Conservation (phyloP, 2,797 vertebrate genomes). For the Pachyuromys duprasi region DNA sequence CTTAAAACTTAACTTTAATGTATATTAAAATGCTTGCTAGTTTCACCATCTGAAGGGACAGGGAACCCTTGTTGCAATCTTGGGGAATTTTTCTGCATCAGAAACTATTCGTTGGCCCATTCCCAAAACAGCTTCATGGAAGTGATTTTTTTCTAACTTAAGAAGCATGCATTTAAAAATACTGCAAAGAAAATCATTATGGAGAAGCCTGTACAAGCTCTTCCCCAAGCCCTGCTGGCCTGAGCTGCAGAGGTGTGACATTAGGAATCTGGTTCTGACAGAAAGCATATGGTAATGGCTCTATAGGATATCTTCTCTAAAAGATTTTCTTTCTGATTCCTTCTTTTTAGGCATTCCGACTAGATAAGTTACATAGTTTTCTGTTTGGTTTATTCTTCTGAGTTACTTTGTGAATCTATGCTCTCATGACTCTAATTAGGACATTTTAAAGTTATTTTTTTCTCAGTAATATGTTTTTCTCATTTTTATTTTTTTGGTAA, state of each 20-base stretch:
- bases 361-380: slow-evolving; percentile 56
- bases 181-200: slow-evolving; percentile 38
- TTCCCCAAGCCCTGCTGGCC: not conserved
- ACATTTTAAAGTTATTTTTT: not conserved
- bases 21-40: slow-evolving; percentile 29
- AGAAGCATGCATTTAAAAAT: slow-evolving; percentile 62
- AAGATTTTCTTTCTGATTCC: slow-evolving; percentile 48
- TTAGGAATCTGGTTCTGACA: slow-evolving; percentile 48
- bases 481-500: not conserved
- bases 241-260: slow-evolving; percentile 29
- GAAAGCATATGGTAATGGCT: slow-evolving; percentile 45
- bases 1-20: not conserved
- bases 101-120: slow-evolving; percentile 68
- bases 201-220: slow-evolving; percentile 51
- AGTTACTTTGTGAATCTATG: slow-evolving; percentile 28
- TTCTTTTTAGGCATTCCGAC: slow-evolving; percentile 32
- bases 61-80: not conserved
- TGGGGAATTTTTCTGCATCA: slow-evolving; percentile 52
- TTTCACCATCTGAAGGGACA: slow-evolving; percentile 21
- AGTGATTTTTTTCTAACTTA: slow-evolving; percentile 27
- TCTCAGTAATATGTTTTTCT: slow-evolving; percentile 9
- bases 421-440: slow-evolving; percentile 13
- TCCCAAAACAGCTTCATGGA: slow-evolving; percentile 39
- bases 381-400: not conserved
- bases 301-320: not conserved